Evolutionary conservation across 1,140 invertebrate genomes (phyloP).

Genomic region (Papilio dardanus): DNA sequence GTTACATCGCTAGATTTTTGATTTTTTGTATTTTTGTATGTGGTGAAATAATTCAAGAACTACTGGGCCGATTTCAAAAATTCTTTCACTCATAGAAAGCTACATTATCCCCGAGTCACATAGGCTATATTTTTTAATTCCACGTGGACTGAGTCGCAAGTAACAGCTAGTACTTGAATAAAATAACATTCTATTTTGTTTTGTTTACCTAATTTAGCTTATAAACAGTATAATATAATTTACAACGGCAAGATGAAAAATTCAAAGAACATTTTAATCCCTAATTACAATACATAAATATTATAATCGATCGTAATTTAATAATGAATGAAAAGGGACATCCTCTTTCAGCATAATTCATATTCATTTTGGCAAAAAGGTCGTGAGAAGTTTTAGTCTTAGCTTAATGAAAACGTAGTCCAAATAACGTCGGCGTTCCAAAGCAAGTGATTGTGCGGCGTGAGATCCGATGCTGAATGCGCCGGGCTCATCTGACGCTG

Average conservation of each 20-base stretch:
- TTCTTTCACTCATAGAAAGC: no score
- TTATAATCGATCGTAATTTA: not conserved
- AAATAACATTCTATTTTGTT: no score
- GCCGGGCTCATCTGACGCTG: slow-evolving; percentile 33
- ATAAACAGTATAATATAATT: no score
- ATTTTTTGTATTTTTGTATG: no score
- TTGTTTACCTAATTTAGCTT: no score
- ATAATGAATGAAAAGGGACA: not conserved
- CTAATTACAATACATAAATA: not conserved
- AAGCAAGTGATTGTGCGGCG: slow-evolving; percentile 35
- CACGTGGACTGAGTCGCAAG: no score
- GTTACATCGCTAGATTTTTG: no score
- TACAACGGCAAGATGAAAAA: not conserved
- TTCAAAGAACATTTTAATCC: not conserved
- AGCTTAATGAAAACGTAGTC: slow-evolving; percentile 15
- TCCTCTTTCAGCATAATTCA: not conserved
- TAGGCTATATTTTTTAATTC: no score
- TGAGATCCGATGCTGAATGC: slow-evolving; percentile 36
- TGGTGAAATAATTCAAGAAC: no score
- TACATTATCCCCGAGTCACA: no score
- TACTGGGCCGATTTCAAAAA: no score
- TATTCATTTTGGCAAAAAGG: slow-evolving; percentile 21
- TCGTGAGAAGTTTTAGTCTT: slow-evolving; percentile 27
- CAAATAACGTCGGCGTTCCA: slow-evolving; percentile 31
- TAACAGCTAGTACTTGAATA: no score